A percentile compares a stretch with the other conserved stretches of the same genome.
These are phyloP conservation scores for Porites australiensis DNA, from an alignment of 64 coral and sea anemone genomes.

Conservation along the genomic window DNA sequence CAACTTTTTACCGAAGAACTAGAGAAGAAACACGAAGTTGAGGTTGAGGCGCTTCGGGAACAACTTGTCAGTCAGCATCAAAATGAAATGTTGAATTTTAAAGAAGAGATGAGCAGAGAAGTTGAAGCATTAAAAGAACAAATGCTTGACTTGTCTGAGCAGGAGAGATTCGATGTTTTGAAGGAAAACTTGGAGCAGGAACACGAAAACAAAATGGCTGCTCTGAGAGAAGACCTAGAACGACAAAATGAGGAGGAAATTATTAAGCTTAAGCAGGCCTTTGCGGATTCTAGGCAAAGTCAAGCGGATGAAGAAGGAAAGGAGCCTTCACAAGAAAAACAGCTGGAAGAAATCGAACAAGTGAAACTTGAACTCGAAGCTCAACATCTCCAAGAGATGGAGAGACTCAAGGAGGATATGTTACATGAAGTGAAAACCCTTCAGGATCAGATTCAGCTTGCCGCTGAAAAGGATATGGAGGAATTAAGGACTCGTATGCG, in stretches of 20 bases:
- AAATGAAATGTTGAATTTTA: conserved; percentile 67
- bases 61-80: conserved; percentile 66
- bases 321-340: neutral
- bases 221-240: conserved; percentile 54
- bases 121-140: conserved; percentile 80
- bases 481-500: conserved; percentile 51
- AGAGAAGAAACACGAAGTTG: conserved; percentile 81
- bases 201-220: conserved; percentile 56
- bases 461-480: conserved; percentile 83
- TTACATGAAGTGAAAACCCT: conserved; percentile 61
- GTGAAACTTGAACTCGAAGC: conserved; percentile 28
- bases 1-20: conserved; percentile 73
- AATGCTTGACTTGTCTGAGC: conserved; percentile 71
- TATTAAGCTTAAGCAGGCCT: conserved; percentile 51
- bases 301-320: neutral
- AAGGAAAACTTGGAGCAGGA: conserved; percentile 73
- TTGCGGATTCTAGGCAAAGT: conserved; percentile 43
- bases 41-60: conserved; percentile 74
- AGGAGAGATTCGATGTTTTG: conserved; percentile 84
- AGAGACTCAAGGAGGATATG: conserved; percentile 49
- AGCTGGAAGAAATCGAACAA: conserved; percentile 2
- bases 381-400: conserved; percentile 71
- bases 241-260: conserved; percentile 75
- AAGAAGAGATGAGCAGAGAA: conserved; percentile 63
- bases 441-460: conserved; percentile 72